Evolutionary conservation across 2,888 invertebrate species (phyloP).

Genomic region (Nowickia ferox): DNA sequence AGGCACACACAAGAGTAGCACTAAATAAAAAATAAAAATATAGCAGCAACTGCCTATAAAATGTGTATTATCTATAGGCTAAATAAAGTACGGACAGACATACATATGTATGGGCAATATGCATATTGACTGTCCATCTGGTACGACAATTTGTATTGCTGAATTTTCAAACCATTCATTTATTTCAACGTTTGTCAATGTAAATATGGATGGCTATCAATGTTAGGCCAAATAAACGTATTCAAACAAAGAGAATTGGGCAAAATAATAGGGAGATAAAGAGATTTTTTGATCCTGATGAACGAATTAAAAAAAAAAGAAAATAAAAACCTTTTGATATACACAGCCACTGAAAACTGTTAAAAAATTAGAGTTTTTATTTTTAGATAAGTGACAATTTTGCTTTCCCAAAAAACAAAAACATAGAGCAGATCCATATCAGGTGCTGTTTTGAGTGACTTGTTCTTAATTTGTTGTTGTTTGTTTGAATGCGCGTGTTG

Average conservation of each 20-base stretch:
- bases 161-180: constrained; percentile 63
- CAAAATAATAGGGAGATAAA: constrained; percentile 10
- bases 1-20: constrained; percentile 56
- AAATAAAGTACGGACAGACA: constrained; percentile 1
- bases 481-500: too few relatives aligned
- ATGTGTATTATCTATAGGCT: constrained; percentile 47
- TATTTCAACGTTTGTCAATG: constrained; percentile 68
- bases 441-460: too few relatives aligned
- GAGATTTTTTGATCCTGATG: neutral
- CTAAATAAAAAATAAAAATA: constrained; percentile 33
- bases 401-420: too few relatives aligned
- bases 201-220: constrained; percentile 62
- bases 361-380: too few relatives aligned
- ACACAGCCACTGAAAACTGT: too few relatives aligned
- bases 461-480: too few relatives aligned
- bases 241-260: constrained; percentile 16
- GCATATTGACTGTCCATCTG: constrained; percentile 65
- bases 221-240: constrained; percentile 54
- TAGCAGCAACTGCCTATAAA: constrained; percentile 19
- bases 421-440: too few relatives aligned
- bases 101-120: neutral
- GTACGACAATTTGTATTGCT: constrained; percentile 66
- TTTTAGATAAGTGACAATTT: too few relatives aligned
- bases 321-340: too few relatives aligned
- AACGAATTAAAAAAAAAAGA: too few relatives aligned